Base-by-base conservation (phyloP, 2,113 vertebrate species). In the Anolis sagrei region DNA sequence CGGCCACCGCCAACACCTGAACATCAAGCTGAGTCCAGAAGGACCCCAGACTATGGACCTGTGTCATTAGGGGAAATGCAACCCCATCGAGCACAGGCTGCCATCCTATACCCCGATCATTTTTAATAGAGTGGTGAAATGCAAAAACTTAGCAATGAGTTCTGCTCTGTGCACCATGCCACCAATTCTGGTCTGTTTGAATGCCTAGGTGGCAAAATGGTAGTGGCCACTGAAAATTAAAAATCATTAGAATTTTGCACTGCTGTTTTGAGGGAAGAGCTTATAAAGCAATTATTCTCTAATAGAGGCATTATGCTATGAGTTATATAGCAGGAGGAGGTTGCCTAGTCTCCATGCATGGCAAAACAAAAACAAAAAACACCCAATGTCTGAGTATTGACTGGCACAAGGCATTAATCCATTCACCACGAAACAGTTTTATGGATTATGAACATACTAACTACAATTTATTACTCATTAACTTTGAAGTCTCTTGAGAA, bases 381-480 rank as follows among this genome's bases (percentile, higher is more conserved):
- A 44, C 39, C 2, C 39, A 44, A 44, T 4, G 39, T 44, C 39
- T 62, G 39, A 48, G 16, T 62, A 86, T 39, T 70, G 76, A 76
- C 70, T 49, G 54, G 51, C 62, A 61, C 18, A 6, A 83, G 21
- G 13, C 16, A 54, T 34, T 82, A 54, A 76, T 78, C 34, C 48
- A 21, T 80, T 87, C 36, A 51, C 8, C 58, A 64, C 32, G 44
- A 2, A 39, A 21, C 5, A 54, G 62, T 48, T 44, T 92, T 68
- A 82, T 88, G n/a, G 29, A 86, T 86, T 9, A 51, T 29, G 4
- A 44, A 79, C 73, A 78, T 74, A 58, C 76, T 34, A 79, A 79
- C 48, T 32, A 19, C 76, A 69, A 69, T 85, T 88, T 79, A 29
- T 88, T 87, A 72, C 74, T 86, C 62, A 34, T 58, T 83, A 89